These are phyloP conservation scores for Habrosyne pyritoides DNA, from an alignment of 2,888 invertebrate genomes.

Conservation along the genomic window DNA sequence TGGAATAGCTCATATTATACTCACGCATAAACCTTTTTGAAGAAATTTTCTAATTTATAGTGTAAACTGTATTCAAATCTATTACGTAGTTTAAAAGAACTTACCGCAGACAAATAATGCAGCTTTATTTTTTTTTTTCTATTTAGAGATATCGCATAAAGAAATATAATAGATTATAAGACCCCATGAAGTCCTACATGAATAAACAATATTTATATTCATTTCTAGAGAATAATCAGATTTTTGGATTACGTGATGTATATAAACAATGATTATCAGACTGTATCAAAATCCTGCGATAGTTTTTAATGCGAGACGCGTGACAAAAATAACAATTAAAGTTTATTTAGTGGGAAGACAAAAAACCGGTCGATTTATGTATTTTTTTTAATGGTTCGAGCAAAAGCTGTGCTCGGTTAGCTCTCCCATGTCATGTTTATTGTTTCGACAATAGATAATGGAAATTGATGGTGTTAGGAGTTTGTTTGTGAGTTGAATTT, in stretches of 20 bases:
- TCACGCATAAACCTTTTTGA: no score
- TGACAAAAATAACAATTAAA: conserved; percentile 2
- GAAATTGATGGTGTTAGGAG: conserved; percentile 30
- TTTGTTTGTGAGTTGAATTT: conserved; percentile 28
- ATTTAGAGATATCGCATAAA: no score
- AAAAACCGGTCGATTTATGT: conserved; percentile 1
- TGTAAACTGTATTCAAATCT: no score
- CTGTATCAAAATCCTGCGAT: background rate
- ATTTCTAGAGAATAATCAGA: no score
- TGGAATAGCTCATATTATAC: no score
- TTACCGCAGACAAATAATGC: no score
- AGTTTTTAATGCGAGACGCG: conserved; percentile 1
- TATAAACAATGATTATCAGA: background rate
- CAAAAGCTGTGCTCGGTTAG: conserved; percentile 19
- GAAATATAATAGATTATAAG: no score
- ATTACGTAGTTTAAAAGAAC: no score
- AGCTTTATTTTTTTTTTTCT: no score
- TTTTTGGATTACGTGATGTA: background rate
- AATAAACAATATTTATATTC: no score
- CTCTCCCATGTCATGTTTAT: conserved; percentile 32
- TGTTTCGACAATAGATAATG: conserved; percentile 35
- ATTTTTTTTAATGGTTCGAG: background rate
- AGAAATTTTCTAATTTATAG: no score
- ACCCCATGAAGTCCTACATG: no score
- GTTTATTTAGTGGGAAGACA: conserved; percentile 2